These are phyloP conservation scores for Cyrtonyx montezumae DNA, from an alignment of 2,113 vertebrate species.

Conservation along the genomic window DNA sequence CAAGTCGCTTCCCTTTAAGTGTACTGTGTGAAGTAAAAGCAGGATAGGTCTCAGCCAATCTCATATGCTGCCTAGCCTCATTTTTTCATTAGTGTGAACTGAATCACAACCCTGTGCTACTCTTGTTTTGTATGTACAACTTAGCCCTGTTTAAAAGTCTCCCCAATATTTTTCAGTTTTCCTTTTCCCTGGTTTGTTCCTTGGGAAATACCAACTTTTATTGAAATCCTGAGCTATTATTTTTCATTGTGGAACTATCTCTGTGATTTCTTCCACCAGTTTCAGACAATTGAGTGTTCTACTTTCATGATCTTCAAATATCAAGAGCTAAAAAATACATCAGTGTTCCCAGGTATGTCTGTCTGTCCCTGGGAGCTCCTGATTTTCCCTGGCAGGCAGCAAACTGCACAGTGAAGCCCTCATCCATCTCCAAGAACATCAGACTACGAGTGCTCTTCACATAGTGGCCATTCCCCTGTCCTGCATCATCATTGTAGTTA, in stretches of 20 bases:
- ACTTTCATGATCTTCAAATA: background rate
- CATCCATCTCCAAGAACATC: background rate
- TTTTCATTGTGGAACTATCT: background rate
- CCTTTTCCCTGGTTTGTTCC: background rate
- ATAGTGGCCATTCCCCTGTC: background rate
- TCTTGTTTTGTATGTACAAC: background rate
- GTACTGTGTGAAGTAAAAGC: background rate
- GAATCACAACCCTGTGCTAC: background rate
- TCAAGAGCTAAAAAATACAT: background rate
- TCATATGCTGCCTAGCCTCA: background rate
- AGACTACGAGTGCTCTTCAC: background rate
- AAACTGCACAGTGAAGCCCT: rapidly evolving
- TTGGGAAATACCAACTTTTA: background rate
- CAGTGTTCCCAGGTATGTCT: rapidly evolving
- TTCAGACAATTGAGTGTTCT: background rate
- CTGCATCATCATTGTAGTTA: background rate
- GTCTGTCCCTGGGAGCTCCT: background rate
- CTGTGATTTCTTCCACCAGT: background rate
- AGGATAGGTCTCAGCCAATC: background rate
- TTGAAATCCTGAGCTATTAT: background rate
- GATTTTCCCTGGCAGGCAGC: background rate
- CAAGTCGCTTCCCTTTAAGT: rapidly evolving
- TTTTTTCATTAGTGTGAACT: background rate
- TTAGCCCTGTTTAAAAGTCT: background rate
- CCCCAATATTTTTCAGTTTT: background rate